phyloP scores from a whole-genome alignment of 2,797 vertebrate genomes.

The Phrynocephalus vlangalii region DNA sequence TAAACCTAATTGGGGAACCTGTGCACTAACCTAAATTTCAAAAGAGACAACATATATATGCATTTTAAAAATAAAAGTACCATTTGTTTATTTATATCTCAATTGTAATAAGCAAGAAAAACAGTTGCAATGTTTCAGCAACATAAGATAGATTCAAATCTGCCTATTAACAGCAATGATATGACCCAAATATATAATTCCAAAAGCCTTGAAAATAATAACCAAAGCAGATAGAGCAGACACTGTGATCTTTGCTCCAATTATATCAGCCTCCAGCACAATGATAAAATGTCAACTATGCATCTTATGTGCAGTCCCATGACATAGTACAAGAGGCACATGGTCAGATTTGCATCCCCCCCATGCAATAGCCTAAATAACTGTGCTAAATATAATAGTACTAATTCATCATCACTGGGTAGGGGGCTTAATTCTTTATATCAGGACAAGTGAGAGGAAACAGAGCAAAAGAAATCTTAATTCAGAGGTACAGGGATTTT shows the following conservation, averaged over 20 bases:
- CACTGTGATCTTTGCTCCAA: neutral
- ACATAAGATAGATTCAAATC: neutral
- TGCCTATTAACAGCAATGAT: neutral
- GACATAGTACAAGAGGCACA: neutral
- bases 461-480: neutral
- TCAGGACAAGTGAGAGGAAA: neutral
- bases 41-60: neutral
- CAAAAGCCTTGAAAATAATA: neutral
- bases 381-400: neutral
- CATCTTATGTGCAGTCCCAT: neutral
- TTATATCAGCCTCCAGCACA: conserved; percentile 10
- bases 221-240: neutral
- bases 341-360: neutral
- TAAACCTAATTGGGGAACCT: too few species aligned
- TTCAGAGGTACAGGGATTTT: neutral
- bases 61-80: neutral
- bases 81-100: neutral
- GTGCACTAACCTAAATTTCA: too few species aligned
- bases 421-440: neutral
- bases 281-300: conserved; percentile 3
- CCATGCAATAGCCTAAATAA: neutral
- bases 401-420: too few species aligned
- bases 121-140: neutral
- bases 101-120: neutral
- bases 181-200: neutral